A percentile compares a stretch with the other conserved stretches of the same genome.
Evolutionary conservation across 2,888 invertebrate genomes (phyloP).

Genomic region (Adelphocoris suturalis): DNA sequence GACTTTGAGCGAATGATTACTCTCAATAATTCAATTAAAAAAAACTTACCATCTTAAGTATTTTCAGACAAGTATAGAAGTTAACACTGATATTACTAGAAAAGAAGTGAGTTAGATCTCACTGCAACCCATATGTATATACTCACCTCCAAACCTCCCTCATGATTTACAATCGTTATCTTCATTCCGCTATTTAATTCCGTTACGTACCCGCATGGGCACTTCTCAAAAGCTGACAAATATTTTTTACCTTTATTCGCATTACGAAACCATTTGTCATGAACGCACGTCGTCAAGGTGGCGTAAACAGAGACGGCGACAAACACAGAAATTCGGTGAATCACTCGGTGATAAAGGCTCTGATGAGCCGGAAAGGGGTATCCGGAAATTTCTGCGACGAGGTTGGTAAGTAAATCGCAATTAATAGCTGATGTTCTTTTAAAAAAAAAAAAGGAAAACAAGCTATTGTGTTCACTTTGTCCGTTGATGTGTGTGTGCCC

Average conservation of each 20-base stretch:
- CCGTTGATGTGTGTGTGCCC: too few relatives aligned
- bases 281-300: not conserved
- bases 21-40: too few relatives aligned
- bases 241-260: constrained; percentile 26
- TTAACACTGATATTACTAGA: constrained; percentile 5
- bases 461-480: too few relatives aligned
- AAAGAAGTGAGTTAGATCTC: not conserved
- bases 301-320: not conserved
- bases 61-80: not conserved
- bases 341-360: not conserved
- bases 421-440: too few relatives aligned
- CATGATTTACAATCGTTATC: constrained; percentile 36
- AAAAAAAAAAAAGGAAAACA: too few relatives aligned
- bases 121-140: not conserved
- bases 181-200: not conserved
- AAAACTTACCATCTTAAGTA: constrained; percentile 5
- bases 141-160: constrained; percentile 15
- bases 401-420: not conserved
- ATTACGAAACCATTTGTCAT: constrained; percentile 1
- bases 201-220: constrained; percentile 10
- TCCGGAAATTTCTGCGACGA: not conserved
- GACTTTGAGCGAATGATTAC: too few relatives aligned
- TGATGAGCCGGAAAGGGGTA: not conserved
- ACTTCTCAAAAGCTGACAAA: constrained; percentile 3
- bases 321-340: not conserved